These are phyloP conservation scores for Hycleus phaleratus DNA, from an alignment of 1,140 invertebrate genomes.

Conservation along the genomic window DNA sequence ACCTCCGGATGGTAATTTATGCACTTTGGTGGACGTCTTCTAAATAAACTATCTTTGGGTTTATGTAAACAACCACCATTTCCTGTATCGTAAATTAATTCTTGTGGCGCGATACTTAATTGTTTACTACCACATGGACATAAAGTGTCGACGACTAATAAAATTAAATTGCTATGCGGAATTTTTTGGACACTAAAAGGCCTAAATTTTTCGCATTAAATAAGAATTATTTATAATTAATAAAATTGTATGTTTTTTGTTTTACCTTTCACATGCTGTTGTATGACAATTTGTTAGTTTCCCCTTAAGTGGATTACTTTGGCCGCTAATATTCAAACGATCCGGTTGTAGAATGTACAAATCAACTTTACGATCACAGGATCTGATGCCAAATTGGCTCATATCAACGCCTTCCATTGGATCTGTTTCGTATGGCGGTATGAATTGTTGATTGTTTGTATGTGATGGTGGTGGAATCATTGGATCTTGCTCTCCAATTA, in stretches of 20 bases:
- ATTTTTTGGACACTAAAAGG: constrained; percentile 91
- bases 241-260: background rate
- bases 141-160: constrained; percentile 80
- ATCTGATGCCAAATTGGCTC: constrained; percentile 48
- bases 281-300: constrained; percentile 85
- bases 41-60: constrained; percentile 39
- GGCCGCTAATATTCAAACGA: constrained; percentile 66
- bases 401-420: constrained; percentile 41
- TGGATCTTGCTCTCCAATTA: constrained; percentile 30
- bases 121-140: constrained; percentile 83
- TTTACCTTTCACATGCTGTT: constrained; percentile 79
- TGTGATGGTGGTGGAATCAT: constrained; percentile 30
- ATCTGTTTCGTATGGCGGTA: constrained; percentile 39
- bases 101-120: constrained; percentile 69
- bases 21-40: constrained; percentile 67
- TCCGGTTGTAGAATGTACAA: constrained; percentile 78
- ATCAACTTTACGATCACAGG: constrained; percentile 81
- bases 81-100: constrained; percentile 47
- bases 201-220: constrained; percentile 42
- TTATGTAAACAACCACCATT: constrained; percentile 36
- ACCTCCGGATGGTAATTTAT: constrained; percentile 84
- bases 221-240: background rate
- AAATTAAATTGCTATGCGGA: constrained; percentile 81
- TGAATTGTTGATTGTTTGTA: constrained; percentile 29
- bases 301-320: constrained; percentile 72